Base-by-base conservation (phyloP, 2,113 vertebrate genomes). In the Lampris incognitus region DNA sequence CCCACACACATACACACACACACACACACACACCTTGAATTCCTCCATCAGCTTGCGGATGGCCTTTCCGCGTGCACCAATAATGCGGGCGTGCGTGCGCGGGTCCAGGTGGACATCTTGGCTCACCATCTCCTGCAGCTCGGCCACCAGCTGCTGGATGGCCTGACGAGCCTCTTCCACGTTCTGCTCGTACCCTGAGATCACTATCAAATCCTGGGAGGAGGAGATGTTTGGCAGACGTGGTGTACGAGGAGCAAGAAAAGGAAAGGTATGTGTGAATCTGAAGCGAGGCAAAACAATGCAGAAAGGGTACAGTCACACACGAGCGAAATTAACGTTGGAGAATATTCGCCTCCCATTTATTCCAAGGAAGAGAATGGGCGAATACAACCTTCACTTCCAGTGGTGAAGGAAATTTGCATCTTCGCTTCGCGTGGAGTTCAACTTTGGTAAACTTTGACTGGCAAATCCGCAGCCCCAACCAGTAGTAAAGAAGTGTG, bases 1-100 rank as follows among this genome's bases (percentile, higher is more conserved):
- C 24, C 24, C 24, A 24, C 24, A 24, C 24, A 24, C 24, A 24
- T 24, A 24, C 24, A 24, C 24, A 24, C 24, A 24, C 24, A 24
- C 24, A 24, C 24, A 24, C 24, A 24, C 24, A 24, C 24, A 24
- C 24, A 94, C 95, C 93, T 95, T 95, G 73, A 95, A 96, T 87
- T 96, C 95, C 41, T 96, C 95, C 95, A 96, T 96, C 85, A 95
- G 90, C 82, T 94, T 95, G 82, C 95, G 94, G 80, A 96, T 92
- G 76, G 94, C 93, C 74, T 96, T 96, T 38, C 95, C 95, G 0
- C 92, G 88, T 7, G 92, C 91, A 0, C 95, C 95, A 3, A 96
- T 96, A 85, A 95, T 94, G 85, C 95, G 95, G 4, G 95, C 94
- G 56, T 96, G 95, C 46, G 95, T 95, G 66, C 95, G 88, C 37